Evolutionary conservation across 30 jellyfish, hydroid and myxozoan species (phyloP), one percentile per base, ranked within the genome.

Genomic region (Pelagia noctiluca): DNA sequence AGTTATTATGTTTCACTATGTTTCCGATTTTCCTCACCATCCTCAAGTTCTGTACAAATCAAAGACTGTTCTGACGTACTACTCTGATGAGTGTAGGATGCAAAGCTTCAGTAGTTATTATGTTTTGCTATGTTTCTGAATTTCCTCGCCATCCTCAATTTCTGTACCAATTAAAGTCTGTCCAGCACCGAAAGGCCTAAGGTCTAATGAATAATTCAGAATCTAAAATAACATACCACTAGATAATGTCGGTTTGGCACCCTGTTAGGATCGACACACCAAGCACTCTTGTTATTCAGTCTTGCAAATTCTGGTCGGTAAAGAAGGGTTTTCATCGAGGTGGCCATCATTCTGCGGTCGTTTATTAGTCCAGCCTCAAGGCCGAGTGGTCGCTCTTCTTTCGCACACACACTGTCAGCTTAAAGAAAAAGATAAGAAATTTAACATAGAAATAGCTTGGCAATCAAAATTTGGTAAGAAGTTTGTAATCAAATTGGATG

Each of bases 241-340:
- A 80, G 47, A 61, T 65, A 80, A 21, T 52, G 66, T 50, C 77
- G 35, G 21, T 29, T 47, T 0, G 91, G 74, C 3, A 42, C 0
- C 18, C 69, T 52, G 7, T 80, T 80, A 25, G 23, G 61, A 34
- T 68, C 87, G 2, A 80, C 84, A 57, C 95, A 85, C 95, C 95
- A 85, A 13, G 88, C 95, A 34, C 87, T 85, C 60, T 72, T 60
- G 72, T 85, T 85, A 26, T 69, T 85, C 69, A 85, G 76, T 36
- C 95, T 37, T 36, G 95, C 95, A 49, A 26, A 85, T 25, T 32
- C 87, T 3, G 95, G 95, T 36, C 88, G 66, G 35, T 70, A 75
- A 0, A 68, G 82, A 30, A 74, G 69, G 35, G 77, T 71, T 36
- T 75, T 85, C 82, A 61, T 74, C 0, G 89, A 69, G 1, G 83